Conservation (phyloP, 2,888 invertebrate genomes). For the Phalera bucephala region DNA sequence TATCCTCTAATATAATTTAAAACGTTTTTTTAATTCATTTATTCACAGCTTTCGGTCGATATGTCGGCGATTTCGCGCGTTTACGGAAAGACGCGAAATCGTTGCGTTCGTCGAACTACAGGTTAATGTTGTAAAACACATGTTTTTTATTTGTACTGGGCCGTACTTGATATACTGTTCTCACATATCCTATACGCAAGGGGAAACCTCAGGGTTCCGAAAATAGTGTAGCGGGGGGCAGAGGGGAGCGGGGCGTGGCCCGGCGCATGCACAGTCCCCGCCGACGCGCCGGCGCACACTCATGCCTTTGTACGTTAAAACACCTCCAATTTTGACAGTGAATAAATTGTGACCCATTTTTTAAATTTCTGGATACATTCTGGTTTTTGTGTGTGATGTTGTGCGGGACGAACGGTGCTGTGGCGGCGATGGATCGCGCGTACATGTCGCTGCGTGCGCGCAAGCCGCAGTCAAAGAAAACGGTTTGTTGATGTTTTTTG, state of each 20-base stretch:
- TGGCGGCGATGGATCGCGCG: slow-evolving; percentile 77
- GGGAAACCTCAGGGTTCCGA: slow-evolving; percentile 56
- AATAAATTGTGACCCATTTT: slow-evolving; percentile 12
- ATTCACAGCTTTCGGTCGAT: no score
- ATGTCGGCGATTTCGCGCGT: no score
- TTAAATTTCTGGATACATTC: neutral
- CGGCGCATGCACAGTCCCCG: slow-evolving; percentile 51
- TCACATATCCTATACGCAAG: slow-evolving; percentile 20
- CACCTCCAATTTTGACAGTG: slow-evolving; percentile 15
- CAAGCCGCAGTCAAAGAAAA: slow-evolving; percentile 64
- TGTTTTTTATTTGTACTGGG: no score
- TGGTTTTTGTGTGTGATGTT: slow-evolving; percentile 48
- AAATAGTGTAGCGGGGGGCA: slow-evolving; percentile 54
- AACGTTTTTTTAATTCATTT: no score
- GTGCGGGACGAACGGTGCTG: slow-evolving; percentile 71
- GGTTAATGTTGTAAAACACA: no score
- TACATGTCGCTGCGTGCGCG: slow-evolving; percentile 80
- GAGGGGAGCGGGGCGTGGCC: slow-evolving; percentile 39
- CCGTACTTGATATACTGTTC: slow-evolving; percentile 22
- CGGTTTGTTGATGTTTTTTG: slow-evolving; percentile 48
- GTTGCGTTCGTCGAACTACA: no score
- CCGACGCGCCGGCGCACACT: slow-evolving; percentile 40
- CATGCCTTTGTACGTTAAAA: slow-evolving; percentile 21
- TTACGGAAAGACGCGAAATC: no score
- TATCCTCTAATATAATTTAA: no score